phyloP scores from a whole-genome alignment of 2,113 vertebrate species.

The Leptosomus discolor region DNA sequence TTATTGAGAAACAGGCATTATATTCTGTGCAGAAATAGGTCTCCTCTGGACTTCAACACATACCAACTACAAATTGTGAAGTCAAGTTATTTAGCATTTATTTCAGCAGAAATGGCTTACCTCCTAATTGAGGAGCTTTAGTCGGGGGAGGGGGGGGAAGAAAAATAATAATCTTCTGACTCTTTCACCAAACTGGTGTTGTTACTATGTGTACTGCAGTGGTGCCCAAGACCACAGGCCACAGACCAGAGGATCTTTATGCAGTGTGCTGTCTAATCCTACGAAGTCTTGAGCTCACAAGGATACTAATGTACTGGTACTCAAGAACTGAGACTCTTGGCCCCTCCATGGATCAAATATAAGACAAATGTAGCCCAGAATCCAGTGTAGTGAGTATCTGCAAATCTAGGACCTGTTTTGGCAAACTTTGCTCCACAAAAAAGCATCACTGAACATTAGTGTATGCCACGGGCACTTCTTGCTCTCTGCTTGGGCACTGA shows the following conservation, averaged over 20 bases:
- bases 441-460: background rate
- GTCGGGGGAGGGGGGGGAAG: background rate
- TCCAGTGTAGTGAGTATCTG: background rate
- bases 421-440: background rate
- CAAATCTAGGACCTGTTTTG: background rate
- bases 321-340: background rate
- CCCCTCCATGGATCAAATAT: background rate
- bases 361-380: background rate
- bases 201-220: background rate
- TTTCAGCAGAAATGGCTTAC: slow-evolving; percentile 46
- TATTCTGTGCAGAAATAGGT: slow-evolving; percentile 55
- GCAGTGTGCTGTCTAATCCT: background rate
- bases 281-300: background rate
- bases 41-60: slow-evolving; percentile 41
- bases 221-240: background rate
- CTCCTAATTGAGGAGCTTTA: slow-evolving; percentile 44
- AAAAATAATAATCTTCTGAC: background rate
- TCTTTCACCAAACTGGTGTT: background rate
- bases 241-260: background rate
- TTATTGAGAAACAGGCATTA: slow-evolving; percentile 59
- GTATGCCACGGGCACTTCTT: background rate
- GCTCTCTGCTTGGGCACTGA: background rate
- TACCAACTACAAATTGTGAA: slow-evolving; percentile 32
- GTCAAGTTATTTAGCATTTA: slow-evolving; percentile 53
- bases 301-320: background rate